These are phyloP conservation scores for Adoxophyes honmai DNA, from an alignment of 1,140 invertebrate species.

Conservation along the genomic window DNA sequence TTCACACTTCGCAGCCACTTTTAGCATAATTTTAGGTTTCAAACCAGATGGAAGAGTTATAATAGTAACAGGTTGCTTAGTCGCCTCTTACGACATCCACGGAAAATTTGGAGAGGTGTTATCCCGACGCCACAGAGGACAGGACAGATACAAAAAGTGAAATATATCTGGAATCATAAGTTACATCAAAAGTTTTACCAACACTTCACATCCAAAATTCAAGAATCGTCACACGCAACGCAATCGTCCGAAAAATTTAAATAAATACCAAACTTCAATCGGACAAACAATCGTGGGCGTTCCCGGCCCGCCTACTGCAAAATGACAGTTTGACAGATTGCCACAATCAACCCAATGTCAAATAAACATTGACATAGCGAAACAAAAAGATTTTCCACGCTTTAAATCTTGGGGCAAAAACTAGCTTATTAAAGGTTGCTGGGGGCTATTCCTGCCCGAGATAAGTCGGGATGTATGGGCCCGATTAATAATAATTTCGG, in stretches of 20 bases:
- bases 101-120: too few species aligned
- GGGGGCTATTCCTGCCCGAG: background rate
- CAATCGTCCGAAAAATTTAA: background rate
- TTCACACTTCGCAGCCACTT: too few species aligned
- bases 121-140: too few species aligned
- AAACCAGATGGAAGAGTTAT: too few species aligned
- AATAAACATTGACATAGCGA: slow-evolving; percentile 4
- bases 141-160: too few species aligned
- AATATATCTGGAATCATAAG: too few species aligned
- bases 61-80: too few species aligned
- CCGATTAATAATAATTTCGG: slow-evolving; percentile 11
- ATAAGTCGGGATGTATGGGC: slow-evolving; percentile 10
- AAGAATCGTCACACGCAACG: too few species aligned
- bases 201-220: too few species aligned
- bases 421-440: slow-evolving; percentile 6
- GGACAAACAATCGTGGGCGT: slow-evolving; percentile 5
- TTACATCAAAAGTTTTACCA: too few species aligned
- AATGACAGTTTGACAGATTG: slow-evolving; percentile 7
- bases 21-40: too few species aligned
- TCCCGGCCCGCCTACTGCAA: background rate
- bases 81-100: too few species aligned
- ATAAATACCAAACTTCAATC: slow-evolving; percentile 1
- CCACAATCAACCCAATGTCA: slow-evolving; percentile 13
- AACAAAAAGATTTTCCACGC: background rate
- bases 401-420: background rate